These are phyloP conservation scores for Eonycteris spelaea DNA, from an alignment of 2,113 vertebrate species.

Conservation along the genomic window DNA sequence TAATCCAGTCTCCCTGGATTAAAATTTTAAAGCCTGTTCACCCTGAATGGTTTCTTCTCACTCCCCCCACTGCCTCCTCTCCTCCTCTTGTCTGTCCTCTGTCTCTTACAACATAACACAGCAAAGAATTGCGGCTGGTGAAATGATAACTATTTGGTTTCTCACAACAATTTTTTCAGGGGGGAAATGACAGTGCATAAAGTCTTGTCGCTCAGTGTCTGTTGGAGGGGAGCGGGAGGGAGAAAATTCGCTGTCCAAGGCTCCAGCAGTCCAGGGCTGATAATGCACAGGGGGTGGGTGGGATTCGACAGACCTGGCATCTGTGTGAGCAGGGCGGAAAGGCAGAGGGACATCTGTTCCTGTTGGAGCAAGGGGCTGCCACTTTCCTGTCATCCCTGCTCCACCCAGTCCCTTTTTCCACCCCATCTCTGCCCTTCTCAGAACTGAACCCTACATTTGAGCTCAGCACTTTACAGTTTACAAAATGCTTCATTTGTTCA, in stretches of 20 bases:
- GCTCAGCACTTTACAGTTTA: not conserved
- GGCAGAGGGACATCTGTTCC: rapidly evolving
- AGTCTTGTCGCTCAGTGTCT: not conserved
- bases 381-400: not conserved
- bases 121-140: not conserved
- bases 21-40: not conserved
- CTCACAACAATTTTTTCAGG: not conserved
- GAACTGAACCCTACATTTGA: not conserved
- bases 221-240: not conserved
- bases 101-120: not conserved
- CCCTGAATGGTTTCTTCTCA: not conserved
- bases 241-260: rapidly evolving
- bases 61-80: not conserved
- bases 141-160: not conserved
- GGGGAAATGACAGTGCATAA: not conserved
- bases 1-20: not conserved
- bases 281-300: rapidly evolving
- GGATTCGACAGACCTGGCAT: rapidly evolving
- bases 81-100: rapidly evolving
- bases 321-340: not conserved
- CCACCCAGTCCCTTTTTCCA: not conserved
- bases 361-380: not conserved
- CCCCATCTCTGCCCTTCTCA: not conserved
- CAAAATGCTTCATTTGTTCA: not conserved
- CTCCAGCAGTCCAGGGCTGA: not conserved